phyloP scores from a whole-genome alignment of 2,797 vertebrate species.

The Darevskia nairensis region DNA sequence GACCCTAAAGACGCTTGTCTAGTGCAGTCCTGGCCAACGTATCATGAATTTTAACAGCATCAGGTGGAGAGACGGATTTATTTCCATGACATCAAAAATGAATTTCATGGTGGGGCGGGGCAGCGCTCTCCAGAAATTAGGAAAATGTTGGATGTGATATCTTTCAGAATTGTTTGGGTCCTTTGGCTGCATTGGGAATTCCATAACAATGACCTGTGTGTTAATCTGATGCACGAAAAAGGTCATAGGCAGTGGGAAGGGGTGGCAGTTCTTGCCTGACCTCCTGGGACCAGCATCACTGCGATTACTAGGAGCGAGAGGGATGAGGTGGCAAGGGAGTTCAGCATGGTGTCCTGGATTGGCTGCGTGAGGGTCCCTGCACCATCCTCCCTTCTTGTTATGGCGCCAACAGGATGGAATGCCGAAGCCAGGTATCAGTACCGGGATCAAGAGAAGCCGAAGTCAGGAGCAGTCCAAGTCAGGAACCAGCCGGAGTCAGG shows the following conservation, averaged over 20 bases:
- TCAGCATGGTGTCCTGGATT: too few species aligned
- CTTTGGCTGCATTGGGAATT: slow-evolving; percentile 37
- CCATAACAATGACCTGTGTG: slow-evolving; percentile 39
- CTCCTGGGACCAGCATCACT: too few species aligned
- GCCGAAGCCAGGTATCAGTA: too few species aligned
- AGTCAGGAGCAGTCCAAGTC: too few species aligned
- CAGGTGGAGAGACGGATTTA: slow-evolving; percentile 9
- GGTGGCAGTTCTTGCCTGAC: neutral
- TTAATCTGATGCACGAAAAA: slow-evolving; percentile 2
- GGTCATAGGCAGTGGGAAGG: slow-evolving; percentile 4
- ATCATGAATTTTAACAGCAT: slow-evolving; percentile 45
- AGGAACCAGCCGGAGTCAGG: too few species aligned
- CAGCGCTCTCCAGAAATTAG: slow-evolving; percentile 34
- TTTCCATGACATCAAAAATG: slow-evolving; percentile 15
- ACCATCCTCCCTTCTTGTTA: too few species aligned
- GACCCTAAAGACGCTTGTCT: slow-evolving; percentile 57
- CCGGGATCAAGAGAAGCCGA: too few species aligned
- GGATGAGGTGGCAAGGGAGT: too few species aligned
- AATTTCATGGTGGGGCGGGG: slow-evolving; percentile 39
- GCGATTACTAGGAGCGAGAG: too few species aligned
- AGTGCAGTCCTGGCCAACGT: slow-evolving; percentile 20
- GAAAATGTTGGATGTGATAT: slow-evolving; percentile 40
- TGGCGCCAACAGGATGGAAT: too few species aligned
- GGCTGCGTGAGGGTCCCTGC: too few species aligned
- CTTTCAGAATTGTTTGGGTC: slow-evolving; percentile 43